phyloP scores from a whole-genome alignment of 2,888 invertebrate genomes.

The Amphipyra tragopoginis region DNA sequence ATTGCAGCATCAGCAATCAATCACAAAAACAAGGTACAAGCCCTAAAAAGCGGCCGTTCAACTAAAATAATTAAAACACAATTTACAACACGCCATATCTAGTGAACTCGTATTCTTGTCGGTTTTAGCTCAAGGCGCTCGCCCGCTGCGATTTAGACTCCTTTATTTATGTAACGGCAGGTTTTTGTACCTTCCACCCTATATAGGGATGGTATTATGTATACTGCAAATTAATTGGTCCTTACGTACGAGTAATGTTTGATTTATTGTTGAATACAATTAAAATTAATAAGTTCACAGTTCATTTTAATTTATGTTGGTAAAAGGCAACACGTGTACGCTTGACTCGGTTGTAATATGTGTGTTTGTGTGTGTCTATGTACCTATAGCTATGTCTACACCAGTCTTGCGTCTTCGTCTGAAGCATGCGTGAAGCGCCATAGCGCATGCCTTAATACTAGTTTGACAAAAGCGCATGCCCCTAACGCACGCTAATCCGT shows the following conservation, averaged over 20 bases:
- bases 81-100: constrained; percentile 35
- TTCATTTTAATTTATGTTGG: constrained; percentile 18
- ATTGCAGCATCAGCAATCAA: constrained; percentile 21
- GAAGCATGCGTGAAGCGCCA: no score
- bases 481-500: no score
- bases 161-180: constrained; percentile 12
- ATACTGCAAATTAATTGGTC: constrained; percentile 43
- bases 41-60: constrained; percentile 19
- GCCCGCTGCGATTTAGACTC: constrained; percentile 44
- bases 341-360: constrained; percentile 10
- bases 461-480: no score
- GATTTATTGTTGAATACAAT: constrained; percentile 33
- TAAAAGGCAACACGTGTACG: constrained; percentile 5
- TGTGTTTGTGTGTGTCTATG: background rate
- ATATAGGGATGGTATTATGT: constrained; percentile 17
- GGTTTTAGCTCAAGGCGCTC: constrained; percentile 48
- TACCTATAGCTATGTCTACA: no score
- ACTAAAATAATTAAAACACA: constrained; percentile 44
- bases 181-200: constrained; percentile 35
- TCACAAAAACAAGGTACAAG: constrained; percentile 18
- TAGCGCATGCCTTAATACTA: no score
- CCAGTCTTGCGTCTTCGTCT: no score
- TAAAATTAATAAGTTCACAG: constrained; percentile 25
- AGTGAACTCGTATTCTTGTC: constrained; percentile 19
- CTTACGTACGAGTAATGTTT: constrained; percentile 11